Percentiles rank a stretch among this genome's conserved stretches.
Evolutionary conservation across 2,888 invertebrate genomes (phyloP).

Genomic region (Nemotelus nigrinus): DNA sequence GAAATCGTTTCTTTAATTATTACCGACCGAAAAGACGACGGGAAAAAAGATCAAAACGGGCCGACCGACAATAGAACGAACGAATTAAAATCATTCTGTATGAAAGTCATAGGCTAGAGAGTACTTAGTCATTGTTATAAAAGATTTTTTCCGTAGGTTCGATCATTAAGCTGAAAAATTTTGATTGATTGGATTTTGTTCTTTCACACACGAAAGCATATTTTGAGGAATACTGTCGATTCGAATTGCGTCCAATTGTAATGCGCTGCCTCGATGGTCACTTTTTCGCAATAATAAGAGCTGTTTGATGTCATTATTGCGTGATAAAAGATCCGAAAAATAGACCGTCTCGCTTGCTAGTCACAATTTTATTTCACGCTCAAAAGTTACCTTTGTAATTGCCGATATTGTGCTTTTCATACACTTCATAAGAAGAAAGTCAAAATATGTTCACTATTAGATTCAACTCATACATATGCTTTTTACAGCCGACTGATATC

Average conservation of each 20-base stretch:
- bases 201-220: not conserved
- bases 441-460: too few relatives aligned
- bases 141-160: not conserved
- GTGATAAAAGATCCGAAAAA: too few relatives aligned
- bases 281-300: constrained; percentile 3
- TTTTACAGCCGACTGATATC: too few relatives aligned
- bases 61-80: constrained; percentile 31
- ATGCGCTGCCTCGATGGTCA: not conserved
- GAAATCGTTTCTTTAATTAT: constrained; percentile 33
- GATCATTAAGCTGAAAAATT: constrained; percentile 30
- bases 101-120: constrained; percentile 37
- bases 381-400: too few relatives aligned
- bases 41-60: constrained; percentile 20
- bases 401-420: too few relatives aligned
- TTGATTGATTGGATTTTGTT: constrained; percentile 36
- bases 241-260: constrained; percentile 9
- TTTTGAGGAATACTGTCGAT: not conserved
- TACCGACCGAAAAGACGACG: constrained; percentile 25
- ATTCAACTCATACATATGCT: too few relatives aligned
- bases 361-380: too few relatives aligned
- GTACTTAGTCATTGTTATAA: constrained; percentile 42
- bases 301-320: constrained; percentile 13
- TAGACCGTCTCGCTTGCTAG: too few relatives aligned
- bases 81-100: constrained; percentile 35
- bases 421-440: too few relatives aligned